Base-by-base conservation (phyloP, 1,140 invertebrate species). In the Achatina immaculata region DNA sequence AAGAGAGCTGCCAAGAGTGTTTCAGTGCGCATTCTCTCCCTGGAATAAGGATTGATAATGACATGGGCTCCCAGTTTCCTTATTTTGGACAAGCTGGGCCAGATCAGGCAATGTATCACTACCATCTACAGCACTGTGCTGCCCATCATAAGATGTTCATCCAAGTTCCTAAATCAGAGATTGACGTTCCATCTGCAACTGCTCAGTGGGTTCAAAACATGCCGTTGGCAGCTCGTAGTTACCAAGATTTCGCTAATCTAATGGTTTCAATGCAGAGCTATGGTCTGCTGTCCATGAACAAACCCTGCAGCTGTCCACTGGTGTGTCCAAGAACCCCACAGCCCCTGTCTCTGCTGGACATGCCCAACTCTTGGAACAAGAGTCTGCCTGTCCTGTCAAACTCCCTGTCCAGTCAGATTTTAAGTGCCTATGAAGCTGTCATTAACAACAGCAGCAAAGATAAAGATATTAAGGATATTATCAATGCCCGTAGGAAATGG, bases 141-240 rank as follows among this genome's bases (percentile, higher is more conserved):
- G 16, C 45, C 6, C 71, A 66, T 3, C 21, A 75, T 19, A 21
- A 80, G 1, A 1, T 73, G 28, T 40, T 72, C 21, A 36, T 21
- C 9, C 68, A 62, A 6, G 74, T 71, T 19, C 81, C 83, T 31
- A 82, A 58, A 19, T 69, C 76, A 19, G 78, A 80, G 43, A 80
- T 66, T 21, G 83, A 82, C 34, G 78, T 78, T 24, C 66, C 66
- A 4, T 36, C 62, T 19, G 78, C 82, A 7, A 83, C 82, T 2
- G 82, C 82, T 19, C 79, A 78, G 38, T 85, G 84, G 84, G 84
- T 85, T 28, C 82, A 85, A 71, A 82, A 82, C 42, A 82, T 82
- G 81, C 84, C 84, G 19, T 55, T 85, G 36, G 48, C 72, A 42
- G 78, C 76, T 42, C 72, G 81, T 45, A 83, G 82, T 31, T 55